Evolutionary conservation across 1,140 invertebrate species (phyloP).

Genomic region (Tetragonula clypearis): DNA sequence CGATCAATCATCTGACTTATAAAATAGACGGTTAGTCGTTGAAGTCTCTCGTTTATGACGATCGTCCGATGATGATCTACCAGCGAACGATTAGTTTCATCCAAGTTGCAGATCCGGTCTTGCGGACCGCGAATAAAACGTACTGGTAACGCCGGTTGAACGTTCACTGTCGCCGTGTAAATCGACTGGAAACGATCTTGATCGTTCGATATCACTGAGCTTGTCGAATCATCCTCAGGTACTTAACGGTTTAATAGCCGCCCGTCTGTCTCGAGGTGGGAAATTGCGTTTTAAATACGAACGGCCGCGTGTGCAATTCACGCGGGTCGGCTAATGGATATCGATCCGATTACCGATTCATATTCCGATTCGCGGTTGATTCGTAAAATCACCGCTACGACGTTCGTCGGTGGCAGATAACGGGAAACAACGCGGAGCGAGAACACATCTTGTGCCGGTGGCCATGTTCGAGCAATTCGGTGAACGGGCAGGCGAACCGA

Average conservation of each 20-base stretch:
- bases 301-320: not conserved
- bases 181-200: constrained; percentile 16
- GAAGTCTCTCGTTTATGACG: not conserved
- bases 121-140: constrained; percentile 6
- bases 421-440: not conserved
- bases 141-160: not conserved
- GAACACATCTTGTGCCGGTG: not conserved
- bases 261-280: not conserved
- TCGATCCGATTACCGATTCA: not conserved
- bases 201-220: not conserved
- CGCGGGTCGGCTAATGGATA: not conserved
- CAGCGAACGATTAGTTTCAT: not conserved
- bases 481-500: too few relatives aligned
- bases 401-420: too few relatives aligned
- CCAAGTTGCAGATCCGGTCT: not conserved
- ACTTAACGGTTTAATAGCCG: not conserved
- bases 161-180: not conserved
- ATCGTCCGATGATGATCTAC: not conserved
- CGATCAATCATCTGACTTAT: too few relatives aligned
- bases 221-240: not conserved
- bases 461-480: not conserved
- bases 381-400: not conserved
- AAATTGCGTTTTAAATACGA: not conserved
- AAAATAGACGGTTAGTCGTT: too few relatives aligned
- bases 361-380: not conserved